Base-by-base conservation (phyloP, 2,113 vertebrate genomes). In the Nerophis lumbriciformis region DNA sequence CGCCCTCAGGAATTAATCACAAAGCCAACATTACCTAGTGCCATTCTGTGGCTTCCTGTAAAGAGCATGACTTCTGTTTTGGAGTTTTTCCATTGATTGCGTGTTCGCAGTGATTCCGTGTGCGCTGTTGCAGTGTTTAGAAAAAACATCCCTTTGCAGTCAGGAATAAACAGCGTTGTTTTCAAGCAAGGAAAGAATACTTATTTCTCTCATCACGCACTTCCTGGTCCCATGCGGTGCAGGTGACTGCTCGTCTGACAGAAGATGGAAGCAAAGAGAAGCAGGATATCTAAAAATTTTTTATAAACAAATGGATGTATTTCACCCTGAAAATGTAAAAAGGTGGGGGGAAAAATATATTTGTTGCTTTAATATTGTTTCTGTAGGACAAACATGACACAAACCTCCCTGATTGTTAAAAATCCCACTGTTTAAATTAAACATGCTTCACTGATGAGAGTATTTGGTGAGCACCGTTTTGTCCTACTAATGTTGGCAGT, bases 121-220 rank as follows among this genome's bases (percentile, higher is more conserved):
- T 65, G 16, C 50, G 37, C 39, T 37, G 58, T 66, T 75, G 66
- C 67, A 73, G 77, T 77, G 63, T 66, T 48, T 38, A 57, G 67
- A 83, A 73, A 71, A 72, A 88, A 88, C 87, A 88, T 92, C 90
- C 88, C 79, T 81, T 84, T 88, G 67, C 53, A 66, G 35, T 82
- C 71, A 72, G 81, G 83, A 88, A 88, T 86, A 89, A 88, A 88
- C 85, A 84, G 66, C 2, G 21, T 66, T 60, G 70, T 76, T 76
- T 74, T 75, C 61, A 48, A 59, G 59, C 49, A 74, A 78, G 76
- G 68, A 56, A 51, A 48, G 58, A 63, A 69, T 75, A 64, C 68
- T 63, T 60, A 77, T 73, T 79, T 82, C 66, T 66, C 72, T 72
- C 60, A 48, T 83, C 79, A 79, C 66, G 69, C 71, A 79, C 81